Conservation (phyloP, 2,113 vertebrate species). For the Promerops cafer region DNA sequence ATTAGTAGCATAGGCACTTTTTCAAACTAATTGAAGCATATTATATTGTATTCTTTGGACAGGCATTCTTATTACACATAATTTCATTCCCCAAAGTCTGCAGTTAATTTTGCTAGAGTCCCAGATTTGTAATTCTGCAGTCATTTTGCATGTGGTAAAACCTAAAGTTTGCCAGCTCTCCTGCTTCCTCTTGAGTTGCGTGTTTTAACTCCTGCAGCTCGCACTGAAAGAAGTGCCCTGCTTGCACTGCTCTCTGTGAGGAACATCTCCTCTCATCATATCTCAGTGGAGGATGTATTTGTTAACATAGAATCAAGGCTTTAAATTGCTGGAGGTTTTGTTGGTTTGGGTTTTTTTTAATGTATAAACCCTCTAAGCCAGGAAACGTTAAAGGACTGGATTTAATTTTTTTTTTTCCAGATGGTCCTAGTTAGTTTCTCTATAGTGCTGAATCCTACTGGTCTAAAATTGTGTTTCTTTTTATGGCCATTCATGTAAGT, state of each 20-base stretch:
- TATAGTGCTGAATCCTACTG: neutral
- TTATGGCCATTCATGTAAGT: neutral
- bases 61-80: neutral
- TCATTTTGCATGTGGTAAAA: neutral
- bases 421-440: neutral
- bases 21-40: neutral
- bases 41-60: neutral
- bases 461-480: neutral
- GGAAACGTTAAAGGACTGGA: neutral
- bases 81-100: neutral
- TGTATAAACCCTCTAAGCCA: neutral
- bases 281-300: neutral
- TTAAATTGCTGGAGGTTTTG: neutral
- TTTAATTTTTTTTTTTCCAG: neutral
- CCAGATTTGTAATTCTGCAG: neutral
- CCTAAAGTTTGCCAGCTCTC: neutral
- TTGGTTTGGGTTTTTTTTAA: neutral
- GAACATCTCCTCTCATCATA: neutral
- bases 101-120: neutral
- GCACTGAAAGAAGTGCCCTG: neutral
- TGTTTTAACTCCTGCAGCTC: neutral
- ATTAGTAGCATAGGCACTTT: neutral
- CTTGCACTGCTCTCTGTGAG: accelerated
- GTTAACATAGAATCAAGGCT: neutral
- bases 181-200: neutral